Evolutionary conservation across 1,140 invertebrate species (phyloP), one percentile per base, ranked within the genome.

Genomic region (honey bee (Apis mellifera)): DNA sequence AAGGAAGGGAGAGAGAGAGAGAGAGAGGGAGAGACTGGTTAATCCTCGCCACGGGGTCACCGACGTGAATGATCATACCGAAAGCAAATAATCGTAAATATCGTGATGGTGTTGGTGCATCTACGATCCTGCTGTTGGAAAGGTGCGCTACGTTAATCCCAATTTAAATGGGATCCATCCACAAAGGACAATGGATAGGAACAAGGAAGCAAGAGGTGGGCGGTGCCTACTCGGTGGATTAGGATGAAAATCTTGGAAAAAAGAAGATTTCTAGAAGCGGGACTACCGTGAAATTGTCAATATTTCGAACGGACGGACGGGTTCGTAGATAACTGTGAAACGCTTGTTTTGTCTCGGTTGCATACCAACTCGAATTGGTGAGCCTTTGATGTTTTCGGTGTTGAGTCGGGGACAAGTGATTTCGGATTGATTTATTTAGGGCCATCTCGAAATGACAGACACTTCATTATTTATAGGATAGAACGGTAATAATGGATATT

Each of bases 121-220:
- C 17, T 2, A 9, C 13, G 23, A 26, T 42, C 32, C 32, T 42
- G 3, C 32, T 32, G 32, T 7, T 42, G 32, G 8, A 68, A 57
- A 79, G 72, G 55, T 65, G 70, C 57, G 59, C 26, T 17, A 19
- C 52, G 78, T 73, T 89, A 88, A 89, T 86, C 87, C 86, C 78
- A 89, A 90, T 90, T 90, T 89, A 90, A 89, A 89, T 88, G 80
- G 90, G 75, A 88, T 87, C 85, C 74, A 66, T 86, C 74, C 77
- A 71, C 69, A 59, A n/a, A 73, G 68, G 52, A 86, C 82, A 78
- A 81, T 60, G 19, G 59, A n/a, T 52, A n/a, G 26, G 42, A 52
- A 15, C 68, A 48, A 52, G 50, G 60, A n/a, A 23, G 65, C 78
- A 83, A 13, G 75, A 60, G 8, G 65, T 83, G 83, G 84, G 87